A percentile compares a stretch with the other conserved stretches of the same genome.
Evolutionary conservation across 2,888 invertebrate species (phyloP).

Genomic region (Apodemia zela): DNA sequence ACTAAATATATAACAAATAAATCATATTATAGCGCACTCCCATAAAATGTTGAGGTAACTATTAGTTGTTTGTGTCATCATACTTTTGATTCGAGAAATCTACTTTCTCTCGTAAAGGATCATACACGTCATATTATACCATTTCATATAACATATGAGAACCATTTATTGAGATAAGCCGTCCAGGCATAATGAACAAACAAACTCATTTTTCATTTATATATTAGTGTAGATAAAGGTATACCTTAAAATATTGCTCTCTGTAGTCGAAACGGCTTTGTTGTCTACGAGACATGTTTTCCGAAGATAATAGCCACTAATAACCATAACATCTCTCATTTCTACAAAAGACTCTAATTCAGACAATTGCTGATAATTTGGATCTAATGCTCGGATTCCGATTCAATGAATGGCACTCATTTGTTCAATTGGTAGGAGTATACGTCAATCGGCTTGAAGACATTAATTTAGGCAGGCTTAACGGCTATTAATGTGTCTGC

Average conservation of each 20-base stretch:
- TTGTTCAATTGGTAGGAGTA: constrained; percentile 14
- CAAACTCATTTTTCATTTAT: constrained; percentile 2
- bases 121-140: too few relatives aligned
- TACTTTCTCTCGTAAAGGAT: too few relatives aligned
- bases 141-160: too few relatives aligned
- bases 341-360: background rate
- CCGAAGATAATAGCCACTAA: background rate
- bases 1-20: too few relatives aligned
- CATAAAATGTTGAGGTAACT: too few relatives aligned
- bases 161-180: too few relatives aligned
- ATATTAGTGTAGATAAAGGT: background rate
- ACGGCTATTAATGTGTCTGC: constrained; percentile 19
- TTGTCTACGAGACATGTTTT: constrained; percentile 1
- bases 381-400: background rate
- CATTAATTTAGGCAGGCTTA: constrained; percentile 20
- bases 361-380: constrained; percentile 13
- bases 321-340: background rate
- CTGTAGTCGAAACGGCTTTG: background rate
- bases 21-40: too few relatives aligned
- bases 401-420: constrained; percentile 18
- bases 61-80: too few relatives aligned
- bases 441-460: constrained; percentile 21
- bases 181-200: background rate
- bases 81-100: too few relatives aligned
- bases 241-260: background rate